These are phyloP conservation scores for Cheilosia impressa DNA, from an alignment of 2,888 invertebrate species.

Conservation along the genomic window DNA sequence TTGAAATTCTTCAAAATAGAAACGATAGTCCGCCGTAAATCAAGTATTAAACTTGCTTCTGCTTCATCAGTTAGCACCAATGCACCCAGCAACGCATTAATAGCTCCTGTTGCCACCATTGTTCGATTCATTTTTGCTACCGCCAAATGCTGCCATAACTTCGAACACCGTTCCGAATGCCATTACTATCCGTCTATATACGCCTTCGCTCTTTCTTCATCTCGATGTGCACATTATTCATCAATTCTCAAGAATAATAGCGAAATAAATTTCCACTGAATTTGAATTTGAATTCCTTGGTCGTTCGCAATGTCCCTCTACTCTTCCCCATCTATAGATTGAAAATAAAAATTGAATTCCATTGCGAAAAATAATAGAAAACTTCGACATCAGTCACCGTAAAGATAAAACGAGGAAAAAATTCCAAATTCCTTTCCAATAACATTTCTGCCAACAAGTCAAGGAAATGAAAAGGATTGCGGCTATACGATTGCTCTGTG, in stretches of 20 bases:
- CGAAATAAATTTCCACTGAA: constrained; percentile 67
- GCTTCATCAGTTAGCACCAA: background rate
- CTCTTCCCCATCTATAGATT: constrained; percentile 22
- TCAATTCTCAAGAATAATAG: constrained; percentile 70
- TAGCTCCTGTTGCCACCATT: constrained; percentile 49
- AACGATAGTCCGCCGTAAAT: constrained; percentile 44
- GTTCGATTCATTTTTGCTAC: constrained; percentile 12
- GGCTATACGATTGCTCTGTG: constrained; percentile 24
- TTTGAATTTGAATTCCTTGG: constrained; percentile 61
- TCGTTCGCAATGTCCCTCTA: constrained; percentile 5
- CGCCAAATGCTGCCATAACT: constrained; percentile 67
- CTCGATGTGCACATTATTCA: constrained; percentile 56
- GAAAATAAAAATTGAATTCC: constrained; percentile 70
- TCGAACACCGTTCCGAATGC: constrained; percentile 52
- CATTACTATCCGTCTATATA: constrained; percentile 46
- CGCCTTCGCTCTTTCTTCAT: background rate
- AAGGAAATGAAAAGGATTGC: constrained; percentile 69
- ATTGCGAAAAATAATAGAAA: constrained; percentile 26
- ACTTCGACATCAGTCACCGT: constrained; percentile 59
- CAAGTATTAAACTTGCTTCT: constrained; percentile 37
- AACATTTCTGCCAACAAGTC: constrained; percentile 52
- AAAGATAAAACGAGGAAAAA: constrained; percentile 23
- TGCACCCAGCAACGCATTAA: constrained; percentile 46
- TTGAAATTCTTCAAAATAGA: constrained; percentile 52
- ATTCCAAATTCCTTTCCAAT: constrained; percentile 45